Base-by-base conservation (phyloP, 1,140 invertebrate species). In the Heliconius hewitsoni region DNA sequence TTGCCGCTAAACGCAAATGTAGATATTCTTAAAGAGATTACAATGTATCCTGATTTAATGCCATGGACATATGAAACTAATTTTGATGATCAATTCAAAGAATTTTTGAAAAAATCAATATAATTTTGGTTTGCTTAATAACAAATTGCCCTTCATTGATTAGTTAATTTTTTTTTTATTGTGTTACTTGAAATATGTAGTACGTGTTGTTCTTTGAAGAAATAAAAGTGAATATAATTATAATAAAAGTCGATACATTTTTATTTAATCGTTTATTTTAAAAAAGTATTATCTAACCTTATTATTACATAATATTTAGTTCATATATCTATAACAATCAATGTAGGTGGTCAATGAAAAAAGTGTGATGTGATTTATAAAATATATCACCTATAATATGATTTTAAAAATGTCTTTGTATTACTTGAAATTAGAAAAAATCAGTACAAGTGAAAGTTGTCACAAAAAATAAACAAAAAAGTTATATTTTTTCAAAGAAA, bases 61-160 rank as follows among this genome's bases (percentile, higher is more conserved):
- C 91, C 94, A 18, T 95, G 92, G 92, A 94, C 93, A 23, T 88
- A 91, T 84, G 94, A 95, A 83, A 83, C 85, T 30, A 87, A 93
- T 73, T 94, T 94, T 88, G 89, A 93, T 88, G 89, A 91, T 71
- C 87, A 91, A 76, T 94, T 94, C 50, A 89, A 92, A 83, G 88
- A 81, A 34, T 94, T 93, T 84, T 86, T 94, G 60, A 90, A 89
- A 74, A 89, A 87, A 81, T 72, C 71, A n/a, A 39, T 34, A 39
- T 72, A 9, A 23, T 70, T 57, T 57, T 8, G 23, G n/a, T 23
- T 19, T 57, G 52, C 6, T 8, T 55, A 55, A 23, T 23, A 23
- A 11, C 27, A 60, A 23, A 23, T 23, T 60, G n/a, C 9, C 52
- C 19, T 60, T 3, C n/a, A 60, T 60, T 60, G 9, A 60, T 23